Evolutionary conservation across 1,140 invertebrate genomes (phyloP).

Genomic region (Danaus melanippus): DNA sequence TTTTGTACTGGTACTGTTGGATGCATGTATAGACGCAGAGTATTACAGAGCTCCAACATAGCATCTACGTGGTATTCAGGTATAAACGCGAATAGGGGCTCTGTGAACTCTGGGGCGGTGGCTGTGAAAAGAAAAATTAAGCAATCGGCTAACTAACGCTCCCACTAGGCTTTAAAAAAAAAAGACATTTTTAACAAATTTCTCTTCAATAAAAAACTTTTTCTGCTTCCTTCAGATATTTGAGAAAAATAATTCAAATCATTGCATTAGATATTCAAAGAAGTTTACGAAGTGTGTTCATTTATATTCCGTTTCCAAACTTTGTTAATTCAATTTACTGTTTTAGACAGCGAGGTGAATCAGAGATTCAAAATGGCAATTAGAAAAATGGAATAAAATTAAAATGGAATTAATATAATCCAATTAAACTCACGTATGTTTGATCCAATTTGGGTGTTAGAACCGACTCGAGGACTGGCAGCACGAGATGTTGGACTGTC

Average conservation of each 20-base stretch:
- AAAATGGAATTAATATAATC: too few species aligned
- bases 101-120: conserved; percentile 51
- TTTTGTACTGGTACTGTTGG: conserved; percentile 75
- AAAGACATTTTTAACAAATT: not conserved
- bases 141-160: not conserved
- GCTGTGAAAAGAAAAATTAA: conserved; percentile 2
- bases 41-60: conserved; percentile 77
- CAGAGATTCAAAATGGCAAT: too few species aligned
- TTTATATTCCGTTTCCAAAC: too few species aligned
- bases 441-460: conserved; percentile 37
- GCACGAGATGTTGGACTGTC: conserved; percentile 44
- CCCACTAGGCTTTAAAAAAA: not conserved
- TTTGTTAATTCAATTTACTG: too few species aligned
- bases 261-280: too few species aligned
- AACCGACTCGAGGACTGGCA: conserved; percentile 34
- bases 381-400: too few species aligned
- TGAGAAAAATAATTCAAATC: not conserved
- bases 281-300: too few species aligned
- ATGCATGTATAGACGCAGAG: conserved; percentile 76
- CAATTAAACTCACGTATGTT: conserved; percentile 24
- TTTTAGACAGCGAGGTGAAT: too few species aligned
- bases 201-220: conserved; percentile 4
- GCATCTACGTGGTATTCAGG: conserved; percentile 87
- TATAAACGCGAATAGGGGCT: conserved; percentile 83
- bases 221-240: not conserved